Base-by-base conservation (phyloP, 2,888 invertebrate species). In the Oscheius sp. region DNA sequence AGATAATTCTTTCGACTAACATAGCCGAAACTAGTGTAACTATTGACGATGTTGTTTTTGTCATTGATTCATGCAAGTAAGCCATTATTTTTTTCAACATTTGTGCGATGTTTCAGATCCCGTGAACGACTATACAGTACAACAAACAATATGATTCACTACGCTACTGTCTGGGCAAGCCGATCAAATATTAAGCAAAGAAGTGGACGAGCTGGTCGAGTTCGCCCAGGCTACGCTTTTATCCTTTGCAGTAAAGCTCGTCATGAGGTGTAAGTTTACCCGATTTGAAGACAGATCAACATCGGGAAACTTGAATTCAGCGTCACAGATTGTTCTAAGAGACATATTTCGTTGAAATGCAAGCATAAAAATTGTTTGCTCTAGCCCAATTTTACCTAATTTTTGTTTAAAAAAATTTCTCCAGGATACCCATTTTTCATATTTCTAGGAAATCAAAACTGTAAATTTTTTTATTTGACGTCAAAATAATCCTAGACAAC, bases 11-110 rank as follows among this genome's bases (percentile, higher is more conserved):
- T 17, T 92, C 96, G 0, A 98, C 98, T 2, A 98, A 98, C 87
- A 96, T 98, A 84, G 97, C 97, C 0, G 98, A 98, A 88, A 94
- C 96, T 0, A 95, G 95, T 5, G 93, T 98, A 77, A 98, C 97
- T 0, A 98, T 98, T 78, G 93, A 98, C 87, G 98, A 98, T 86
- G 94, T 98, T 1, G 95, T 97, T 1, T 97, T 92, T 88, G 97
- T 98, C 0, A 93, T 98, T 70, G 97, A 98, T 87, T 93, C 93
- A 47, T 95, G 97, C 89, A 95, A 96, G 88, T 88, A 81, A 84
- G 88, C 20, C n/a, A 20, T 22, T 20, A 0, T 24, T 12, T 33
- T 28, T 17, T 65, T 12, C 6, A 50, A n/a, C 26, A n/a, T n/a
- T n/a, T n/a, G n/a, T n/a, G 5, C 26, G 32, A 20, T 22, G 62